Base-by-base conservation (phyloP, 2,113 vertebrate species). In the Notothenia rossii region DNA sequence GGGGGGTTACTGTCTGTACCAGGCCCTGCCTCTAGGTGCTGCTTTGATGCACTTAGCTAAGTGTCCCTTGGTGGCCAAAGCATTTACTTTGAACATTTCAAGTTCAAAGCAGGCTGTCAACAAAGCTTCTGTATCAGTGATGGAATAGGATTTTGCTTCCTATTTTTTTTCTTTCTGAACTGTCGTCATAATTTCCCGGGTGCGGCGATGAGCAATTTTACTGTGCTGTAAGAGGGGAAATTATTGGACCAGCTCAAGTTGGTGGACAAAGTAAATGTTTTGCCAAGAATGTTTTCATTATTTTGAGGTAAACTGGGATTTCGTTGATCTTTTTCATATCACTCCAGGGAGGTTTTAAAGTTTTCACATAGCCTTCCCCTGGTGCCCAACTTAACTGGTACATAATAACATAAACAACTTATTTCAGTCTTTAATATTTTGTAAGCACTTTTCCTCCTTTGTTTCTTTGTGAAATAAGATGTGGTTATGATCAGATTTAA, bases 31-130 rank as follows among this genome's bases (percentile, higher is more conserved):
- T 89, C 70, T 60, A 77, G 77, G 85, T 65, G 17, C 78, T 56
- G 61, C 86, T 91, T 90, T 91, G 88, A 92, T 90, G 88, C 83
- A 83, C 55, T 72, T 76, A 85, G 86, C 89, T 84, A 83, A 87
- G 79, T 66, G 87, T 87, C 88, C 83, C 81, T 17, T 79, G 72
- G 87, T 84, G 75, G 77, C 70, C 61, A 10, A 81, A 80, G 68
- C 82, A 46, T 82, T 87, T 85, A 86, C 80, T 90, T 88, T 88
- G 80, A 88, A 87, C 77, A 61, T 75, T 54, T 83, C 1, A 8
- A 86, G 79, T 92, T 89, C 89, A 91, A 90, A 91, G 84, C 74
- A 56, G 73, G 53, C 77, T 78, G 53, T 67, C 68, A 67, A 72
- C 79, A 83, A 75, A 78, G 77, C 69, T 77, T 67, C 25, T 53